These are phyloP conservation scores for Schizopygopsis pylzovi DNA, from an alignment of 2,797 vertebrate genomes.

Conservation along the genomic window DNA sequence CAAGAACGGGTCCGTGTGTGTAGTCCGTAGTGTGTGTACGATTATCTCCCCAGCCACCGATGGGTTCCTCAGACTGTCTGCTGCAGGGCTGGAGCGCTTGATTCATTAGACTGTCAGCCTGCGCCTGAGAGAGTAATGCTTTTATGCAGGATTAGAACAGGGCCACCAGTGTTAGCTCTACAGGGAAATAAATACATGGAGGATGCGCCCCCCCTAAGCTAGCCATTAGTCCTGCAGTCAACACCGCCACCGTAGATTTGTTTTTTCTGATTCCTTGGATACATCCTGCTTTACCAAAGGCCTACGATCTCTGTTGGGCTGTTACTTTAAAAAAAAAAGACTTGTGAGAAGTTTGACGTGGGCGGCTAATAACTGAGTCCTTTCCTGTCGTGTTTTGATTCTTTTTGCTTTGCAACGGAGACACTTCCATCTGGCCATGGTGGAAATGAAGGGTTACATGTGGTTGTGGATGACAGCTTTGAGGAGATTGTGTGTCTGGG, in stretches of 20 bases:
- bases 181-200: constrained; percentile 78
- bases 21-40: constrained; percentile 27
- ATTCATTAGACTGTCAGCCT: constrained; percentile 84
- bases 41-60: constrained; percentile 47
- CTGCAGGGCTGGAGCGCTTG: constrained; percentile 80
- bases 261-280: constrained; percentile 73
- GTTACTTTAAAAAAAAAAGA: constrained; percentile 8
- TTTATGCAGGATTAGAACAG: constrained; percentile 77
- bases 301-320: constrained; percentile 32
- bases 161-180: constrained; percentile 79
- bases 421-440: constrained; percentile 37
- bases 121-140: constrained; percentile 74
- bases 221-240: constrained; percentile 77
- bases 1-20: constrained; percentile 41
- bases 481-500: constrained; percentile 38
- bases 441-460: constrained; percentile 44
- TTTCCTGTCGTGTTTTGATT: constrained; percentile 24
- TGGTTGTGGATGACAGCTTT: constrained; percentile 52
- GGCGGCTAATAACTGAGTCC: constrained; percentile 14
- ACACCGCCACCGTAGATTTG: constrained; percentile 73
- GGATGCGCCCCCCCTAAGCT: constrained; percentile 76
- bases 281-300: constrained; percentile 56
- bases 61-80: constrained; percentile 68
- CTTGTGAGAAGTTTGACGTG: constrained; percentile 28
- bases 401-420: constrained; percentile 12